These are phyloP conservation scores for Peucedramus taeniatus DNA, from an alignment of 2,113 vertebrate species.

Conservation along the genomic window DNA sequence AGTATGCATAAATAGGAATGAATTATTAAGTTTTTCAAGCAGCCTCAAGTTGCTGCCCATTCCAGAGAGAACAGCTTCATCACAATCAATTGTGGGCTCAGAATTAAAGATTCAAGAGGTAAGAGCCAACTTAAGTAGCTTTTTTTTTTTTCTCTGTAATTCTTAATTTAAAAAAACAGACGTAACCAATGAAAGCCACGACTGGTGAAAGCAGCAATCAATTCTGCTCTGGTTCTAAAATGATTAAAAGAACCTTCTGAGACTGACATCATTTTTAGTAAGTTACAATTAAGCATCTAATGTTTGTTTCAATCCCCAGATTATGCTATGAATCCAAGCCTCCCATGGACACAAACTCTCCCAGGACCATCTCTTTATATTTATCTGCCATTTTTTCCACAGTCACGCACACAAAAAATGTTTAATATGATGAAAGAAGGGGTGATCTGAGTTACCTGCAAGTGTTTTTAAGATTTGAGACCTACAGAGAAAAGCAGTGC, in stretches of 20 bases:
- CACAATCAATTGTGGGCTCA: conserved; percentile 25
- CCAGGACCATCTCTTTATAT: neutral
- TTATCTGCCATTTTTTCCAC: neutral
- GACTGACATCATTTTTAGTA: neutral
- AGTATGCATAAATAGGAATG: conserved; percentile 41
- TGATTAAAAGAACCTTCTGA: neutral
- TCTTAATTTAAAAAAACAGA: neutral
- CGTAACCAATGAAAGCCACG: neutral
- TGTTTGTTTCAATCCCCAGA: neutral
- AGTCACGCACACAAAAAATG: neutral
- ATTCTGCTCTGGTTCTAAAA: neutral
- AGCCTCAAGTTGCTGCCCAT: conserved; percentile 44
- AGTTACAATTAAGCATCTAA: neutral
- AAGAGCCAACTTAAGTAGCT: conserved; percentile 30
- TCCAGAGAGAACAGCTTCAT: conserved; percentile 3
- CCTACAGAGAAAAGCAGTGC: neutral
- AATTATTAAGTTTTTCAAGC: conserved; percentile 52
- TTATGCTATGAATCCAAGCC: neutral
- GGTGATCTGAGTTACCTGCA: neutral
- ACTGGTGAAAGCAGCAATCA: conserved; percentile 26
- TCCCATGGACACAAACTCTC: neutral
- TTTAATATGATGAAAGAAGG: neutral
- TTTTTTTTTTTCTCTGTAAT: conserved; percentile 10
- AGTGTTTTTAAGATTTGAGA: neutral
- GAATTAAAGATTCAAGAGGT: conserved; percentile 57